Evolutionary conservation across 2,113 vertebrate species (phyloP).

Genomic region (Sterrhoptilus dennistouni): DNA sequence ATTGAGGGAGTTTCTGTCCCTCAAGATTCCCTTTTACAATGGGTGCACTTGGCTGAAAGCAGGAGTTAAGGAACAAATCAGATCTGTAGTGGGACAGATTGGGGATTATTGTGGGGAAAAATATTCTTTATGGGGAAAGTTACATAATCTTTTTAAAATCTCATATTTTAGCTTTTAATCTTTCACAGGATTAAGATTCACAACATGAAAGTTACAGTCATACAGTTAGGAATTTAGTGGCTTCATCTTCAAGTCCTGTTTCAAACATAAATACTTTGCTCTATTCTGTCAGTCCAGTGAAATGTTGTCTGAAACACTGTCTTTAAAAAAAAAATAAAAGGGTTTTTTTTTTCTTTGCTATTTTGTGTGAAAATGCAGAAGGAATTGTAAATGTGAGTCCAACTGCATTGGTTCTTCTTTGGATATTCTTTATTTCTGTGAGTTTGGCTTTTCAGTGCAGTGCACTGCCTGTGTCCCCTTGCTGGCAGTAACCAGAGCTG

Average conservation of each 20-base stretch:
- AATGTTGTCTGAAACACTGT: background rate
- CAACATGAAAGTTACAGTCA: background rate
- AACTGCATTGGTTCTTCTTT: background rate
- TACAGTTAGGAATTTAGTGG: background rate
- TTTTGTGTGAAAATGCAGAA: background rate
- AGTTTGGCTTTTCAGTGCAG: background rate
- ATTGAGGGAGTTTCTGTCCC: background rate
- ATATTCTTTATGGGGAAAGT: background rate
- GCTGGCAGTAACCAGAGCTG: background rate
- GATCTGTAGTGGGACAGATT: background rate
- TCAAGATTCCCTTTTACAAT: background rate
- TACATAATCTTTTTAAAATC: background rate
- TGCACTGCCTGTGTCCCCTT: fast-evolving
- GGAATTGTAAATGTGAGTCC: background rate
- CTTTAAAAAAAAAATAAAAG: background rate
- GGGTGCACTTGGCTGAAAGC: background rate
- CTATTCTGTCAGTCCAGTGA: background rate
- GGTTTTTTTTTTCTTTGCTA: background rate
- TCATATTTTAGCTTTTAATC: background rate
- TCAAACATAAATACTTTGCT: background rate
- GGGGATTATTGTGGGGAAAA: background rate
- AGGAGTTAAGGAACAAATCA: background rate
- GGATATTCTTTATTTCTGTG: background rate
- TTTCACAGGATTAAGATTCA: background rate
- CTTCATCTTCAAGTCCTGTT: background rate